These are phyloP conservation scores for Sapayoa aenigma DNA, from an alignment of 2,113 vertebrate species.

Conservation along the genomic window DNA sequence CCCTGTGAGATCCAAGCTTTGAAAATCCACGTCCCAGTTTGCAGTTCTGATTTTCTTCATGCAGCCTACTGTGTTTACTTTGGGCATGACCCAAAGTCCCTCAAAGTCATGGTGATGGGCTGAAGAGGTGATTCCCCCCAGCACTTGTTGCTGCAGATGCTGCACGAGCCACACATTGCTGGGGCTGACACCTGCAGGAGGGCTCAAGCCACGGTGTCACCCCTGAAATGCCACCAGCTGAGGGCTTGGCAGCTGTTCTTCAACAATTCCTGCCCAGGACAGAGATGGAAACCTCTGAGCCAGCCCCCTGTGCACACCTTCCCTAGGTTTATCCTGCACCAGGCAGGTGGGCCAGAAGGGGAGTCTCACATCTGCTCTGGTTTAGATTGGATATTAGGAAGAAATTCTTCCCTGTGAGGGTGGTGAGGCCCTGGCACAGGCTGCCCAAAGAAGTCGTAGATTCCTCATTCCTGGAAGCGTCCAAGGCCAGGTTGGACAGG, in stretches of 20 bases:
- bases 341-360: too few relatives aligned
- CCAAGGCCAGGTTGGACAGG: not conserved
- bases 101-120: not conserved
- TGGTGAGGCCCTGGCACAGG: not conserved
- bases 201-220: not conserved
- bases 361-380: too few relatives aligned
- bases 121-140: not conserved
- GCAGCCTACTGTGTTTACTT: not conserved
- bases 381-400: not conserved
- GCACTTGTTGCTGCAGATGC: rapidly evolving
- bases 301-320: not conserved
- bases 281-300: not conserved
- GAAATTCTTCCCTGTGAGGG: not conserved
- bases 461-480: not conserved
- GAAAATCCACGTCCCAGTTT: not conserved
- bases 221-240: not conserved
- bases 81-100: not conserved
- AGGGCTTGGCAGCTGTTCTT: not conserved
- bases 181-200: not conserved
- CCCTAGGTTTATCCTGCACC: not conserved
- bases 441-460: not conserved
- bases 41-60: not conserved
- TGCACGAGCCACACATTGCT: not conserved
- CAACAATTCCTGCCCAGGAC: not conserved
- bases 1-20: not conserved